Evolutionary conservation across 2,888 invertebrate genomes (phyloP).

Genomic region (Hydrotaea diabolus): DNA sequence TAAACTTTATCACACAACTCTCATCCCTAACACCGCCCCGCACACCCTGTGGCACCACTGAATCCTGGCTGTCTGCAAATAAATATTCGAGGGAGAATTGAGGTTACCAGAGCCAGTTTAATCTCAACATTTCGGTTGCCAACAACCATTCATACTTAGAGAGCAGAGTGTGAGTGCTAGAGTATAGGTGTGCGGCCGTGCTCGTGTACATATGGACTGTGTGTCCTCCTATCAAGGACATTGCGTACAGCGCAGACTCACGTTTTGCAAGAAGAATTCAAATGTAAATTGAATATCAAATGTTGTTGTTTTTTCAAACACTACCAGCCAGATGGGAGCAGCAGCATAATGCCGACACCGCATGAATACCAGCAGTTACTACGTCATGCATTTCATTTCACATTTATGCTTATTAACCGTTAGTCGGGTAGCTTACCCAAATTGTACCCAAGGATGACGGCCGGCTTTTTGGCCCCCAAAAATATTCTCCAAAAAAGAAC

Average conservation of each 20-base stretch:
- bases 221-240: constrained; percentile 68
- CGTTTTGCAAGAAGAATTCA: not conserved
- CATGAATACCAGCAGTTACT: constrained; percentile 18
- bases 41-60: too few relatives aligned
- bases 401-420: constrained; percentile 8
- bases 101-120: constrained; percentile 6
- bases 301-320: not conserved
- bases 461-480: constrained; percentile 46
- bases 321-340: not conserved
- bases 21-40: not conserved
- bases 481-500: constrained; percentile 19
- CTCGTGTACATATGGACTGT: constrained; percentile 1
- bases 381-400: constrained; percentile 47
- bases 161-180: not conserved
- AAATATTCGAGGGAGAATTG: constrained; percentile 18
- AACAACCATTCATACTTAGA: not conserved
- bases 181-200: not conserved
- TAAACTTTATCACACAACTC: not conserved
- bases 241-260: constrained; percentile 61
- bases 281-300: constrained; percentile 28
- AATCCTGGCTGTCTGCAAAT: too few relatives aligned
- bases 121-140: not conserved
- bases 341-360: not conserved
- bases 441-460: constrained; percentile 17
- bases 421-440: not conserved